phyloP scores from a whole-genome alignment of 2,797 vertebrate species.

The Knipowitschia caucasica region DNA sequence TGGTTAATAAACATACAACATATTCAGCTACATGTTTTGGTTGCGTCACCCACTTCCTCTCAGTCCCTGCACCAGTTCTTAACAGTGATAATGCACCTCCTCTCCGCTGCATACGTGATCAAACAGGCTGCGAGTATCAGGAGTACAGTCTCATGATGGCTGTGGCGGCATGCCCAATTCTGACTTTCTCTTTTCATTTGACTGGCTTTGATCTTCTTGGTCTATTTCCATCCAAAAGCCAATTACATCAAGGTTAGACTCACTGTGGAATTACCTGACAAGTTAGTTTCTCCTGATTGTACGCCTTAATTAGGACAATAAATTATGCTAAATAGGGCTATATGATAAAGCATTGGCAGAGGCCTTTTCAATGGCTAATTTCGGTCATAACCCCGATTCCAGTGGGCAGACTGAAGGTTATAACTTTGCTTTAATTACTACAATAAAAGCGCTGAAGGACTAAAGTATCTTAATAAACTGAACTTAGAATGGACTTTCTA shows the following conservation, averaged over 20 bases:
- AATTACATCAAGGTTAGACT: constrained; percentile 42
- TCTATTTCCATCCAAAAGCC: constrained; percentile 15
- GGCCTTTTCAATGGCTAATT: constrained; percentile 2
- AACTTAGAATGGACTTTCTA: too few species aligned
- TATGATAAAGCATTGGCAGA: constrained; percentile 2
- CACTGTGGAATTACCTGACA: constrained; percentile 26
- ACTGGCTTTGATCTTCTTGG: constrained; percentile 6
- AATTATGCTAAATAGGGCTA: constrained; percentile 16
- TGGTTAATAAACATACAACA: not conserved
- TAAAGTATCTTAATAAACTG: too few species aligned
- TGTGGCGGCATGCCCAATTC: not conserved
- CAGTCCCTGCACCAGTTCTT: constrained; percentile 2
- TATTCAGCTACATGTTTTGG: constrained; percentile 2
- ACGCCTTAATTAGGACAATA: constrained; percentile 9
- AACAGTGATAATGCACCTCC: constrained; percentile 7
- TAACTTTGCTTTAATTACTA: constrained; percentile 33
- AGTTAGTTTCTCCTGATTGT: constrained; percentile 6
- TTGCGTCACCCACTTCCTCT: not conserved
- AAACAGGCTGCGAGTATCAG: not conserved
- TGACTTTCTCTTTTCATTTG: not conserved
- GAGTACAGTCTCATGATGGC: not conserved
- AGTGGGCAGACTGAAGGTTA: constrained; percentile 27
- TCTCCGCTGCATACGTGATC: constrained; percentile 2
- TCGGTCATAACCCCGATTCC: constrained; percentile 8
- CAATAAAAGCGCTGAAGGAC: constrained; percentile 22